Evolutionary conservation across 2,113 vertebrate species (phyloP).

Genomic region (Lepisosteus osseus): DNA sequence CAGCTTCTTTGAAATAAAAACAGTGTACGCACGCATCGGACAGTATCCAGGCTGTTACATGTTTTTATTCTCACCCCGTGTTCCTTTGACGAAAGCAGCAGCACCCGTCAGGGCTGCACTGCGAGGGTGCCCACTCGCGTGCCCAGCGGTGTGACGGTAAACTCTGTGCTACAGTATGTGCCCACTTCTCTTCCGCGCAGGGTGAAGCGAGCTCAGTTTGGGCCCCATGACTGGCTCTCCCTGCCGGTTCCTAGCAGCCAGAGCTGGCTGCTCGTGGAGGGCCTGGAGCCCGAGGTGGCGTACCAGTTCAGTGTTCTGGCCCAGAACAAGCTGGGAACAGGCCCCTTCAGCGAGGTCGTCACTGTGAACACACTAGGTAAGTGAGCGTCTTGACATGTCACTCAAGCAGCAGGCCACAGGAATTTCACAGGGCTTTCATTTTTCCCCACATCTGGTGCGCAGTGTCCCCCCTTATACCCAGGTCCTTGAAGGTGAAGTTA

Average conservation of each 20-base stretch:
- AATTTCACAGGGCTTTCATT: no score
- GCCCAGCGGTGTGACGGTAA: not conserved
- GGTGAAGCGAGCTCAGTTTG: constrained; percentile 92
- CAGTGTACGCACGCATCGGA: no score
- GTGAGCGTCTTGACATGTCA: constrained; percentile 25
- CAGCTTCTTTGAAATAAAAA: no score
- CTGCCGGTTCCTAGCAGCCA: constrained; percentile 84
- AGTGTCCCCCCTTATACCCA: no score
- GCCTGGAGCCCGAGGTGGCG: constrained; percentile 88
- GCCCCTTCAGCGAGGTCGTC: constrained; percentile 98
- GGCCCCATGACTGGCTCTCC: constrained; percentile 95
- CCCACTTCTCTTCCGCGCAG: constrained; percentile 54
- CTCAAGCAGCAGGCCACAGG: no score
- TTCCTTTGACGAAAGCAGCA: no score
- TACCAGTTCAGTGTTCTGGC: constrained; percentile 99
- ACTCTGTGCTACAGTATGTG: constrained; percentile 5
- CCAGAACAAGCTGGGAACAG: constrained; percentile 96
- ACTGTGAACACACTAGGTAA: constrained; percentile 97
- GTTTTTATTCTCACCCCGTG: no score
- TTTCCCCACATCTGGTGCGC: no score
- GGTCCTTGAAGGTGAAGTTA: no score
- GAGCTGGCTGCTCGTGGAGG: constrained; percentile 87
- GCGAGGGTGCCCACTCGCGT: not conserved
- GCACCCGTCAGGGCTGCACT: not conserved
- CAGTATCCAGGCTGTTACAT: no score